Base-by-base conservation (phyloP, 2,113 vertebrate genomes). In the Gambusia affinis region DNA sequence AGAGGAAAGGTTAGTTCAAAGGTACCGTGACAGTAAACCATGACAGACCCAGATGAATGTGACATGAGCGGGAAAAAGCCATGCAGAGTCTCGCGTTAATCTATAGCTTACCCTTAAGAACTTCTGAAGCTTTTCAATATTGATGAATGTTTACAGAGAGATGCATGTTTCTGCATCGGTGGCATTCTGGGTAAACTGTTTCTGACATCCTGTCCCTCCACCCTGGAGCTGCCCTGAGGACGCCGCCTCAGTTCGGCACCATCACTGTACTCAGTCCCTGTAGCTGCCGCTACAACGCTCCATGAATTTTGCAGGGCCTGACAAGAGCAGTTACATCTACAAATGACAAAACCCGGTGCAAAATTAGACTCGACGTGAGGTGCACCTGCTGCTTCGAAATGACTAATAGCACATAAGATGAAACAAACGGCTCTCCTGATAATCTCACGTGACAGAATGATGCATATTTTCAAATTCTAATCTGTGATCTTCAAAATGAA, bases 151-250 rank as follows among this genome's bases (percentile, higher is more conserved):
- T 8, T 62, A 44, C 60, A 65, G 47, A 61, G 73, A 24, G 30
- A 1, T 28, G 35, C 57, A 82, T 67, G 33, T 75, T 81, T 76
- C 79, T 67, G 61, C 67, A 82, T 75, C 69, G 63, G 74, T 69
- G 11, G 76, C 70, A 7, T 72, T 66, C 78, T 85, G 83, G 73
- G 83, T 88, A 91, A 89, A 92, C 84, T 79, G 64, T 72, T 85
- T 72, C 71, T 90, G 91, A 91, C 90, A 75, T 78, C 33, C 57
- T 79, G 86, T 85, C 82, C 78, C 77, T 72, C 22, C 74, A 84
- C 88, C 91, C 89, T 0, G 86, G 76, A 90, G 91, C 86, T 78
- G 86, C 90, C 90, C 83, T 0, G 8, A 87, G 89, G 89, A 85
- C 28, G 60, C 64, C 17, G 60, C 87, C 87, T 76, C 80, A 73